Evolutionary conservation across 2,113 vertebrate genomes (phyloP), one percentile per base, ranked within the genome.

Genomic region (Puntigrus tetrazona): DNA sequence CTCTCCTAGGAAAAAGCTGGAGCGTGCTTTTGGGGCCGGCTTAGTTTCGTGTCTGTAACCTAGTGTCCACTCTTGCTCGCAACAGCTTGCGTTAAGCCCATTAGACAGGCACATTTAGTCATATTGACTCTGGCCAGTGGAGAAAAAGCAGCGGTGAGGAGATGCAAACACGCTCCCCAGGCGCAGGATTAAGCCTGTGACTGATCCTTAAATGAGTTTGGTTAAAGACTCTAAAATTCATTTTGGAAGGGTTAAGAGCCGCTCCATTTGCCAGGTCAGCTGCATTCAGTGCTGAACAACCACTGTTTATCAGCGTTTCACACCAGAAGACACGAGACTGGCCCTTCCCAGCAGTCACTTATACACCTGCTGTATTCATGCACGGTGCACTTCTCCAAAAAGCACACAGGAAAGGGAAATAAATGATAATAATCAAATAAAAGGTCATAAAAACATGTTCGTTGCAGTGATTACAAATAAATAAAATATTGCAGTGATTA

Each of bases 121-220:
- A 90, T 92, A 94, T 94, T 92, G 93, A 92, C 92, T 85, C 91
- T 88, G 90, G 90, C 88, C 81, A 75, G 74, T 87, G 2, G 38
- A 91, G 92, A 89, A 91, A 92, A 75, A 34, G 41, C 91, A 90
- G 67, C 78, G 88, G 88, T 77, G 84, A 88, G 81, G 85, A 90
- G 91, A 90, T 84, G 89, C 91, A 94, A 92, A 93, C 92, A 92
- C 89, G 86, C 89, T 76, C 88, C 86, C 88, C 72, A 77, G 59
- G 82, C 88, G 81, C 88, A 77, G 92, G 94, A 93, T 94, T 94
- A 93, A 87, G 84, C 82, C 85, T 76, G 88, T 91, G 92, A 93
- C 93, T 94, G 94, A 94, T 94, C 93, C 92, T 89, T 94, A 93
- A 93, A 94, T 94, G 93, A 94, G 93, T 94, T 94, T 93, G 93